phyloP scores from a whole-genome alignment of 1,140 invertebrate genomes.

The Physella acuta region DNA sequence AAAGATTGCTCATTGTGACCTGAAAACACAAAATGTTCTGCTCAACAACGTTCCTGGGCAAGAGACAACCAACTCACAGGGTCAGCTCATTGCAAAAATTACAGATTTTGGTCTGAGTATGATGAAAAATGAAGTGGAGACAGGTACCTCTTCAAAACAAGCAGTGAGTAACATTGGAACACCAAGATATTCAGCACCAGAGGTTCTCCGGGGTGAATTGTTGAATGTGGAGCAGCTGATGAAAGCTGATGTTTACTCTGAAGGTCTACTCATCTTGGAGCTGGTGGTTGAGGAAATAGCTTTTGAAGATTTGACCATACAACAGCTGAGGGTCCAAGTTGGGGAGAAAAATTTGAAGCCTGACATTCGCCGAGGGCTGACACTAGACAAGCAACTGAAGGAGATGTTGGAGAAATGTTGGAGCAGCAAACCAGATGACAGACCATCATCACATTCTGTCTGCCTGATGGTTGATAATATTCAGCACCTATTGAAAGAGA shows the following conservation, averaged over 20 bases:
- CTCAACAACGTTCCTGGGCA: not conserved
- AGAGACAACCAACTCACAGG: not conserved
- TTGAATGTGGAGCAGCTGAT: slow-evolving; percentile 1
- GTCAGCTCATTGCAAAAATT: not conserved
- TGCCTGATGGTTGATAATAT: no score
- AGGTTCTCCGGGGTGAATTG: not conserved
- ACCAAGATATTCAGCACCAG: not conserved
- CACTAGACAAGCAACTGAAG: no score
- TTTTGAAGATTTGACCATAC: not conserved
- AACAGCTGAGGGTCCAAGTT: not conserved
- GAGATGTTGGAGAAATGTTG: no score
- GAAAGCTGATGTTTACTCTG: slow-evolving; percentile 10
- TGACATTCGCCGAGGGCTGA: no score
- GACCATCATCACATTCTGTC: no score
- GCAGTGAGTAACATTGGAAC: not conserved
- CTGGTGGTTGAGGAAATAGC: slow-evolving; percentile 5
- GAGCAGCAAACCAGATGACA: no score
- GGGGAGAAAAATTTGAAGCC: slow-evolving; percentile 3
- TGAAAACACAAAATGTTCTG: not conserved
- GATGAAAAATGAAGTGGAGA: slow-evolving; percentile 7
- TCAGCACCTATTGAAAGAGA: no score
- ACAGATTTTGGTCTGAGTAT: slow-evolving; percentile 8
- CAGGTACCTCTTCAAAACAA: not conserved
- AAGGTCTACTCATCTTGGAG: not conserved
- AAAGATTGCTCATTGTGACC: not conserved